Evolutionary conservation across 2,797 vertebrate genomes (phyloP).

Genomic region (Poecilia picta): DNA sequence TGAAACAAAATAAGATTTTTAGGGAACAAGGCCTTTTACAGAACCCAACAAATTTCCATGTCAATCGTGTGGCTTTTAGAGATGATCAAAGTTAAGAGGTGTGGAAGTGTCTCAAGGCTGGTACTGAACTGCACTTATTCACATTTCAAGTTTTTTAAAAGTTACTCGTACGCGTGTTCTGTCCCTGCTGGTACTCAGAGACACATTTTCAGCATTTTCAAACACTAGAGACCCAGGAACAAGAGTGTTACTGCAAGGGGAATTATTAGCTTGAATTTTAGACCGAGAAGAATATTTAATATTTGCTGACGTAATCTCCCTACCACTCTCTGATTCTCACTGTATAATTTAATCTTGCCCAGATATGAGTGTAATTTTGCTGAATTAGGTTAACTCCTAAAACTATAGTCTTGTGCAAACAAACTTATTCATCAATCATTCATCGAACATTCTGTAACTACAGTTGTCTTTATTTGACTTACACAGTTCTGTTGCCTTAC

Average conservation of each 20-base stretch:
- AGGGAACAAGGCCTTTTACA: conserved; percentile 34
- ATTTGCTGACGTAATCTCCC: neutral
- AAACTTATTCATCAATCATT: neutral
- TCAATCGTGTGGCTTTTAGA: conserved; percentile 61
- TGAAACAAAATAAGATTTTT: conserved; percentile 15
- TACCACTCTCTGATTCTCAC: neutral
- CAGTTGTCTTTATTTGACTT: neutral
- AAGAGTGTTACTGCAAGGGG: conserved; percentile 9
- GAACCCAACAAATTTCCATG: conserved; percentile 57
- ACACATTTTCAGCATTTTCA: conserved; percentile 23
- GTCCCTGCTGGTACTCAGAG: conserved; percentile 2
- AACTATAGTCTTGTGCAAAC: neutral
- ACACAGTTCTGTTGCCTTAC: neutral
- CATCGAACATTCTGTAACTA: neutral
- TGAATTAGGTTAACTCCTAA: neutral
- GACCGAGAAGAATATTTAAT: conserved; percentile 4
- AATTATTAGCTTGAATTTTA: neutral
- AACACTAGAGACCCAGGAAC: conserved; percentile 13
- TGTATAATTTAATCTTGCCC: neutral
- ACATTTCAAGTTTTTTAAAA: conserved; percentile 46
- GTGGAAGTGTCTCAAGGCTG: conserved; percentile 51
- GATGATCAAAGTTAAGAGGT: conserved; percentile 52
- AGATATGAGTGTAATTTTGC: neutral
- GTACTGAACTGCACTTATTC: conserved; percentile 25
- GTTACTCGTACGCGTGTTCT: conserved; percentile 22